phyloP scores from a whole-genome alignment of 2,888 invertebrate species.

The Hydrotaea diabolus region DNA sequence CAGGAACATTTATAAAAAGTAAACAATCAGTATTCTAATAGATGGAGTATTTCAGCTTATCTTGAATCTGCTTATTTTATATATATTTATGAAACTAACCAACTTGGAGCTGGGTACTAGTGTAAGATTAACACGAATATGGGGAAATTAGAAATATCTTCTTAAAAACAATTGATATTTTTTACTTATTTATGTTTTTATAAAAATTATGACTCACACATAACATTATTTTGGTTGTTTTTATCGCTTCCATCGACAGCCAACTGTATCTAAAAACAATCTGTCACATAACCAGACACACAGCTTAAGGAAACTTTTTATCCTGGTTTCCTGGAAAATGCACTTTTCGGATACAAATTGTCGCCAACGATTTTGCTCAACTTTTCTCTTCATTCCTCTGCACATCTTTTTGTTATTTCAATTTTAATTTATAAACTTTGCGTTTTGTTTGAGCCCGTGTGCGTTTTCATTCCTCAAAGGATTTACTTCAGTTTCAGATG shows the following conservation, averaged over 20 bases:
- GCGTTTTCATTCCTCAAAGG: constrained; percentile 3
- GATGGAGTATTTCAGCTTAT: too few relatives aligned
- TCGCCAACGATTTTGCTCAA: background rate
- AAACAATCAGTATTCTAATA: too few relatives aligned
- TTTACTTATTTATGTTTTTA: too few relatives aligned
- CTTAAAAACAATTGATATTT: too few relatives aligned
- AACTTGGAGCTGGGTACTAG: too few relatives aligned
- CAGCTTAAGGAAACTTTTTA: background rate
- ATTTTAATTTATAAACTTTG: background rate
- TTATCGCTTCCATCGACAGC: background rate
- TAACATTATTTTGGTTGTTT: too few relatives aligned
- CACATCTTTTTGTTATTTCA: background rate
- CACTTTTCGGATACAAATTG: constrained; percentile 7
- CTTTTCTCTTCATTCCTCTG: background rate
- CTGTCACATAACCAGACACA: background rate
- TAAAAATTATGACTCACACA: too few relatives aligned
- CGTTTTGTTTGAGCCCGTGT: background rate
- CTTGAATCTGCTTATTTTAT: too few relatives aligned
- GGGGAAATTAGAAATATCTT: too few relatives aligned
- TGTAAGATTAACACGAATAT: too few relatives aligned
- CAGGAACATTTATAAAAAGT: too few relatives aligned
- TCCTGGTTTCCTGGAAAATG: background rate
- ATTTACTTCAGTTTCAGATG: constrained; percentile 3
- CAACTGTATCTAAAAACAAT: background rate
- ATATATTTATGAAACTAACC: too few relatives aligned